phyloP scores from a whole-genome alignment of 2,888 invertebrate species.

The Ectemnius lituratus region DNA sequence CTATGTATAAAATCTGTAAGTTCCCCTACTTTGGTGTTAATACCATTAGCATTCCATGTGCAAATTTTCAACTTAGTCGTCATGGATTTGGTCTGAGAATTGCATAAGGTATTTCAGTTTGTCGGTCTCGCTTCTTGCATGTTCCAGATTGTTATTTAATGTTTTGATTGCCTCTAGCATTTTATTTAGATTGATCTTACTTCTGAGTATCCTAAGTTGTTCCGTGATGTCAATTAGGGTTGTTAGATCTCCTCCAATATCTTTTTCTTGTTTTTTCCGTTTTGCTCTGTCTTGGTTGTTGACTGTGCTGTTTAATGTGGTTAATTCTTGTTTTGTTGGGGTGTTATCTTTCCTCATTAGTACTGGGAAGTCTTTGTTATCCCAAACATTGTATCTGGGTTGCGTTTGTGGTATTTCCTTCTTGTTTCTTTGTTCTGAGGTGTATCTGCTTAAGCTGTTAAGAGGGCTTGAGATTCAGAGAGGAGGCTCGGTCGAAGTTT shows the following conservation, averaged over 20 bases:
- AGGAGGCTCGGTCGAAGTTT: too few species aligned
- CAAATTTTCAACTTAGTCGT: slow-evolving; percentile 25
- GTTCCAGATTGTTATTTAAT: background rate
- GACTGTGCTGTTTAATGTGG: too few species aligned
- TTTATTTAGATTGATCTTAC: slow-evolving; percentile 1
- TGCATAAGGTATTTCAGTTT: slow-evolving; percentile 5
- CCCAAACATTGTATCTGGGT: too few species aligned
- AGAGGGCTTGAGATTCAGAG: too few species aligned
- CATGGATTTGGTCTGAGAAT: slow-evolving; percentile 5
- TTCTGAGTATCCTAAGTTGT: slow-evolving; percentile 4
- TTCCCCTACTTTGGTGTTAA: slow-evolving; percentile 40
- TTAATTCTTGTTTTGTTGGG: too few species aligned
- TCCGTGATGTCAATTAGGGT: slow-evolving; percentile 17
- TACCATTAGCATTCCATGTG: slow-evolving; percentile 53
- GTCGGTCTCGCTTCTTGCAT: slow-evolving; percentile 1
- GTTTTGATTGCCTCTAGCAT: background rate
- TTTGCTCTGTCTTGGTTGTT: too few species aligned
- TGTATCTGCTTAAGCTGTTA: too few species aligned
- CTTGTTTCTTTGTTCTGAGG: too few species aligned
- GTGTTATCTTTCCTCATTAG: too few species aligned
- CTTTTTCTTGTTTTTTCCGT: too few species aligned
- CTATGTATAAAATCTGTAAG: slow-evolving; percentile 14
- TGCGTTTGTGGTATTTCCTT: too few species aligned
- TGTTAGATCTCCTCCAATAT: slow-evolving; percentile 34
- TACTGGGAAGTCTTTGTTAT: too few species aligned